These are phyloP conservation scores for Laterallus jamaicensis DNA, from an alignment of 2,113 vertebrate genomes.

Conservation along the genomic window DNA sequence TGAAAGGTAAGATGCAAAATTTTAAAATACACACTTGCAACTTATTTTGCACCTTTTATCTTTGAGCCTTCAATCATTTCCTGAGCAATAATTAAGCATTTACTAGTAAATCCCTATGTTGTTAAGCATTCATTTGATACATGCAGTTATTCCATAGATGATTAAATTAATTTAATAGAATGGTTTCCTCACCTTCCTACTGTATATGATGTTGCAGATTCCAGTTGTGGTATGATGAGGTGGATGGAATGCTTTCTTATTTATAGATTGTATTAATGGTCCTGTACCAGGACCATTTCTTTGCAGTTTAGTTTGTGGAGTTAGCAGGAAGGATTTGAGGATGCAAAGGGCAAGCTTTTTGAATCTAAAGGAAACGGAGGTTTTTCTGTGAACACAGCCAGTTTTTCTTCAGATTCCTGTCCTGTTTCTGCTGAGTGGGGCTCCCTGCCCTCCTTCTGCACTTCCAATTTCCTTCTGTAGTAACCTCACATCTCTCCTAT, in stretches of 20 bases:
- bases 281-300: background rate
- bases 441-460: background rate
- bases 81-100: background rate
- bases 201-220: background rate
- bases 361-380: background rate
- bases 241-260: background rate
- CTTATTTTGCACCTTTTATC: background rate
- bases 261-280: background rate
- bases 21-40: background rate
- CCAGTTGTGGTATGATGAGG: background rate
- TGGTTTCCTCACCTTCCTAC: background rate
- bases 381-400: background rate
- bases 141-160: background rate
- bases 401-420: background rate
- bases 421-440: background rate
- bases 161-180: background rate
- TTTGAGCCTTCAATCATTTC: background rate
- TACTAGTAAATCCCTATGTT: background rate
- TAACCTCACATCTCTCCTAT: background rate
- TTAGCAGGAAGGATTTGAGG: background rate
- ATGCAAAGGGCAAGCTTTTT: background rate
- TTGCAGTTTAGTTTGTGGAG: background rate
- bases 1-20: constrained; percentile 76
- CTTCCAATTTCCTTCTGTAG: background rate
- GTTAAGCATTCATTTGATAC: background rate